These are phyloP conservation scores for Sanderia malayensis DNA, from an alignment of 30 jellyfish, hydroid and myxozoan species.

Conservation along the genomic window DNA sequence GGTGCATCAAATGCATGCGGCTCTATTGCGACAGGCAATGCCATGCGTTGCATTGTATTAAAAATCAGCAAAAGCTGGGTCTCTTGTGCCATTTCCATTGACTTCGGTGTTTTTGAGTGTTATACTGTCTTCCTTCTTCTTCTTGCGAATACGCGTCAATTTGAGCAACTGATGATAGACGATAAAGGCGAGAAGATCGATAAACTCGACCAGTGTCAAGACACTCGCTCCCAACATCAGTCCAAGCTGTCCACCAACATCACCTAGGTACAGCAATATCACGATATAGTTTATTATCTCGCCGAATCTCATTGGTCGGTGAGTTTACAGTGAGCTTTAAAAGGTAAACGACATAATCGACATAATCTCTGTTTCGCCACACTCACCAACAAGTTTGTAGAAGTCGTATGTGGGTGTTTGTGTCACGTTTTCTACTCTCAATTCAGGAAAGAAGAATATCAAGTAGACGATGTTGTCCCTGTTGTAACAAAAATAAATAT, in stretches of 20 bases:
- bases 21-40: too few species aligned
- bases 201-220: slow-evolving; percentile 87
- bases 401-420: slow-evolving; percentile 87
- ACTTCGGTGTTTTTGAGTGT: slow-evolving; percentile 37
- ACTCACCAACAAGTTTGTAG: slow-evolving; percentile 87
- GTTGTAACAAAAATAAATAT: too few species aligned
- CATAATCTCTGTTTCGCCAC: too few species aligned
- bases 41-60: too few species aligned
- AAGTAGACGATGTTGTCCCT: slow-evolving; percentile 90
- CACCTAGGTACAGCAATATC: slow-evolving; percentile 63
- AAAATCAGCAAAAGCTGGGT: slow-evolving; percentile 32
- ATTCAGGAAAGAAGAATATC: slow-evolving; percentile 81
- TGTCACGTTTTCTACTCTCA: slow-evolving; percentile 73
- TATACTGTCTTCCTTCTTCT: slow-evolving; percentile 56
- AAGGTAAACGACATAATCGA: too few species aligned
- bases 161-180: slow-evolving; percentile 86
- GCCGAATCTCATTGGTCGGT: too few species aligned
- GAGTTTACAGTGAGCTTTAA: too few species aligned
- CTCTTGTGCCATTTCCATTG: slow-evolving; percentile 45
- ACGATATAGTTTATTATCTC: too few species aligned
- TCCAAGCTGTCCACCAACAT: slow-evolving; percentile 99
- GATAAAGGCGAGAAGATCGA: slow-evolving; percentile 76
- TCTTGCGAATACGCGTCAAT: slow-evolving; percentile 65
- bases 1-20: too few species aligned
- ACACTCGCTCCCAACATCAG: slow-evolving; percentile 98